Base-by-base conservation (phyloP, 2,113 vertebrate genomes). In the Melospiza melodia region DNA sequence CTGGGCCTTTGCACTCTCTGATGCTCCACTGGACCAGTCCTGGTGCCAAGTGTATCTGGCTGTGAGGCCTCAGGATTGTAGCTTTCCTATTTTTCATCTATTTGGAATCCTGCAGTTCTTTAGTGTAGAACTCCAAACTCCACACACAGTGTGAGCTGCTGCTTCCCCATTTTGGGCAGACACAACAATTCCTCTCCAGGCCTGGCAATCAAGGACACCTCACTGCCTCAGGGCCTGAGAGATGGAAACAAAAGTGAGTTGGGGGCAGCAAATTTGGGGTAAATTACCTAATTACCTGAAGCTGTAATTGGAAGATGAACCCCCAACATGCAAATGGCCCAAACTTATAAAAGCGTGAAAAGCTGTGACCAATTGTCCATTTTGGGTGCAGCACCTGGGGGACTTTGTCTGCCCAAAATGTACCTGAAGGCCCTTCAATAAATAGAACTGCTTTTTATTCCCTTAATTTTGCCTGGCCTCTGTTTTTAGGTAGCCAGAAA, bases 301-400 rank as follows among this genome's bases (percentile, higher is more conserved):
- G 24, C 6, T 35, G 24, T 6, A 43, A 65, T 23, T 79, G 49
- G 49, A 2, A 30, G 24, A 79, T 79, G 4, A 54, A 54, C 19
- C 24, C 17, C 24, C 37, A 65, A 23, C 4, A 2, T 65, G 15
- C 37, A 65, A 54, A 54, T 23, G 48, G 11, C 0, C 31, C 25
- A 79, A 66, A 79, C 0, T 54, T 6, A 54, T 14, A 5, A 9
- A 65, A 35, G 5, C 44, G 9, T 66, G 31, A 44, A 77, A 65
- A 43, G 1, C 5, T 0, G 0, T 44, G 31, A 18, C 23, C 5
- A 3, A 1, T 28, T 0, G 0, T n/a, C 23, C 48, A 78, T n/a
- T 65, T 43, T 65, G 61, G 31, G 24, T 54, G 11, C 0, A 23
- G 2, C 6, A 30, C 23, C 11, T 51, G 23, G 8, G 12, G 22